Base-by-base conservation (phyloP, 2,797 vertebrate genomes). In the Rhincodon typus region DNA sequence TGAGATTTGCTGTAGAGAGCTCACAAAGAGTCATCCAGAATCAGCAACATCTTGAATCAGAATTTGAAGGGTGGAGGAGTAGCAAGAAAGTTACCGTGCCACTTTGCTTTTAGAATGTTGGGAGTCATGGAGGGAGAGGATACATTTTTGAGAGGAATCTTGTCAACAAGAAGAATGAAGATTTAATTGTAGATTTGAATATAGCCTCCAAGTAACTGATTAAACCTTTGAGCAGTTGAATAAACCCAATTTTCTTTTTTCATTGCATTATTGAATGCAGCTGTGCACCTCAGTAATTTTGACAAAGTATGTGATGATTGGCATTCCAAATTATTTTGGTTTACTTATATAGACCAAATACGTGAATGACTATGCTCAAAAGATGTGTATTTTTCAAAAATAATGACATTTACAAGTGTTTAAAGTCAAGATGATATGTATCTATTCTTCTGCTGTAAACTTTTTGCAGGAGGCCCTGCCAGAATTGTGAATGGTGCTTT, bases 401-500 rank as follows among this genome's bases (percentile, higher is more conserved):
- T 38, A 19, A 15, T 34, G n/a, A 62, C 25, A 25, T 93, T 93
- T 69, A 10, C 8, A 42, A 38, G n/a, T 42, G 10, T 38, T 93
- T 93, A 42, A 67, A 93, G 67, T 4, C 66, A 69, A 93, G 21
- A 13, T 84, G 6, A 46, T 93, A 23, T 42, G 66, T 93, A 42
- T 8, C 42, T 23, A 69, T 42, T 67, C 96, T 96, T 96, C 95
- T 95, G 72, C 96, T 96, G 96, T 96, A 46, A 70, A 94, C 87
- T 96, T 2, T 96, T 96, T 96, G 94, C 96, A 99, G 99, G 98
- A 97, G 98, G 98, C 96, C 97, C 98, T 4, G 99, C 99, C 94
- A 98, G 99, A n/a, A 99, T 99, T 96, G 99, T 99, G 96, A 99
- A 99, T 57, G 99, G 99, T 91, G 99, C 99, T 6, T 99, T 99